These are phyloP conservation scores for Margaritifera margaritifera DNA, from an alignment of 2,888 invertebrate species.

Conservation along the genomic window DNA sequence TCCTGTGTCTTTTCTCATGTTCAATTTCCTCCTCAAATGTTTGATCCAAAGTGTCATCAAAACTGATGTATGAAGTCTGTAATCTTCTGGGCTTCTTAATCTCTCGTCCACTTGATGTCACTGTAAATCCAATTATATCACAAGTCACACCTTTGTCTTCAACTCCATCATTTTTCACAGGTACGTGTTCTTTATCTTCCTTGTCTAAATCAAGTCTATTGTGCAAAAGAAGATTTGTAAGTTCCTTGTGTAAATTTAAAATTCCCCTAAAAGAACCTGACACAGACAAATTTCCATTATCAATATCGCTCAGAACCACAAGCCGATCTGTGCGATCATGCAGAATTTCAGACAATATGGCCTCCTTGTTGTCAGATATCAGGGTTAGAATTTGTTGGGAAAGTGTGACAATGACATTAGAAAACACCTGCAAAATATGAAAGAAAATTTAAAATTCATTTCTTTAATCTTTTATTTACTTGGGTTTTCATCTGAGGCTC, in stretches of 20 bases:
- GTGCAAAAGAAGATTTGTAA: neutral
- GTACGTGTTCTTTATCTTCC: neutral
- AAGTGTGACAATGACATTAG: slow-evolving; percentile 43
- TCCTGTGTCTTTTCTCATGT: too few relatives aligned
- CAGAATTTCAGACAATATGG: slow-evolving; percentile 30
- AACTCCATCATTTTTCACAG: neutral
- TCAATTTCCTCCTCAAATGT: too few relatives aligned
- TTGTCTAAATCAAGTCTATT: neutral
- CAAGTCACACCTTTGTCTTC: slow-evolving; percentile 1
- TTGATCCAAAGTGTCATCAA: too few relatives aligned
- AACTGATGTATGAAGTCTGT: too few relatives aligned
- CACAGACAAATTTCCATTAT: slow-evolving; percentile 11
- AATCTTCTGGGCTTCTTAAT: too few relatives aligned
- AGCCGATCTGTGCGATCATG: slow-evolving; percentile 2
- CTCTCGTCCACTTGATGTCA: too few relatives aligned
- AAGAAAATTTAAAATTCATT: slow-evolving; percentile 1
- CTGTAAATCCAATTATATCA: too few relatives aligned
- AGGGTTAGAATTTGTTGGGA: slow-evolving; percentile 34
- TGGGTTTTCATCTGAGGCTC: too few relatives aligned
- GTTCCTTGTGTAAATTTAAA: slow-evolving; percentile 6
- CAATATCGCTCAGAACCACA: slow-evolving; percentile 2
- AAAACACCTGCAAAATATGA: slow-evolving; percentile 43
- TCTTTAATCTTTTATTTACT: too few relatives aligned
- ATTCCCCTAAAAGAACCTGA: slow-evolving; percentile 19
- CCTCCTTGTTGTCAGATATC: slow-evolving; percentile 40